Evolutionary conservation across 2,113 vertebrate species (phyloP), one percentile per base, ranked within the genome.

Genomic region (Microtus pennsylvanicus): DNA sequence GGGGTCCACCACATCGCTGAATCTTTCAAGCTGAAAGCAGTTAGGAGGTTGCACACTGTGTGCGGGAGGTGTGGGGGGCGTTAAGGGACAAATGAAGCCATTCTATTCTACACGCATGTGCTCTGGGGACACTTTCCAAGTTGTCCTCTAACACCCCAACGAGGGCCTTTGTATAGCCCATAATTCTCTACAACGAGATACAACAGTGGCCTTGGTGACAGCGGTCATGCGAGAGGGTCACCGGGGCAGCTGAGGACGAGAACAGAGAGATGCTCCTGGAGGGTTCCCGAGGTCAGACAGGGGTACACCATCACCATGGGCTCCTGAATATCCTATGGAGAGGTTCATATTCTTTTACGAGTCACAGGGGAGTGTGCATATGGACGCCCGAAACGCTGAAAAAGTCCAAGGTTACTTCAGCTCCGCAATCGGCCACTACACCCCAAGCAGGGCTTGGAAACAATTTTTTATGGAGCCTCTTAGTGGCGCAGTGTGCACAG

Each of bases 391-490:
- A 28, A 19, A 67, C 4, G 7, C 67, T 72, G 90, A 24, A 82
- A 45, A 70, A 67, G 80, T 8, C 94, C 90, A 74, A 81, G 83
- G 30, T 76, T 35, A 82, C 95, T 90, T 80, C 42, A 61, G 80
- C 50, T 90, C 69, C 30, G n/a, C 21, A 72, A 85, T 83, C 65
- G 26, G 83, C 74, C 90, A 65, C 83, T 76, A 52, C 47, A 83
- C 10, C 74, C 74, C 82, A 50, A 91, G 78, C 38, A 50, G 7
- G 3, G 92, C 80, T n/a, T 45, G n/a, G 14, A 76, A 92, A 86
- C 58, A 83, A 78, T 92, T 35, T 81, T 42, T 75, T 45, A 21
- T 90, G 58, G 42, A 58, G 33, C 47, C 67, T 38, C 42, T 17
- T 47, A 90, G 67, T 45, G 21, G 65, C 52, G 1, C 1, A 3